Base-by-base conservation (phyloP, 2,888 invertebrate genomes). In the Protophormia terraenovae region DNA sequence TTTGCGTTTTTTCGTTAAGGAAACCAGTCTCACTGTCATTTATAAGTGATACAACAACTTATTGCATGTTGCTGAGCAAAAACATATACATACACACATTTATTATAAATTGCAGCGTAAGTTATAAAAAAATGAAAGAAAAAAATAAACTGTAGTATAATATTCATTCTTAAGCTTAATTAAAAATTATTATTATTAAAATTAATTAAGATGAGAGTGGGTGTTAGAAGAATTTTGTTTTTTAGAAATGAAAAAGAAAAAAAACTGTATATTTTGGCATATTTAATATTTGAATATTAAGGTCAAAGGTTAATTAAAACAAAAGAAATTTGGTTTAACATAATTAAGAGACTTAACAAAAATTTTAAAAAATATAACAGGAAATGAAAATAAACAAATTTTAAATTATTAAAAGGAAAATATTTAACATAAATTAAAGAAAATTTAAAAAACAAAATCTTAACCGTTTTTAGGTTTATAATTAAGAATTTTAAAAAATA, bases 161-260 rank as follows among this genome's bases (percentile, higher is more conserved):
- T 78, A 80, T 72, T 66, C 67, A 80, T 72, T 66, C 67, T 75
- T 75, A 50, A 71, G 76, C 76, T 83, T 83, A 83, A 83, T 83
- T 83, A 83, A 83, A 83, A 83, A 83, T 77, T 82, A 82, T 82
- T 82, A 82, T 82, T 82, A 76, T 80, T 80, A 80, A 80, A 82
- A 82, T 72, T 82, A 71, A 71, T 82, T 77, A 77, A 67, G 12
- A 14, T 22, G 24, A 8, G 73, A 47, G 80, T 80, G 82, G 82
- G 82, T 75, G 76, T 77, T 71, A 58, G 27, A 50, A 73, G 58
- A 69, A 35, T 58, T 53, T 38, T 45, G 32, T 69, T 38, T 69
- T 69, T 60, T 14, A 41, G 41, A 12, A 16, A 47, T 19, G 14
- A 19, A 19, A 47, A 47, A 47, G 14, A 8, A 19, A 7, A 3